phyloP scores from a whole-genome alignment of 1,140 invertebrate genomes.

The Coelopa frigida region DNA sequence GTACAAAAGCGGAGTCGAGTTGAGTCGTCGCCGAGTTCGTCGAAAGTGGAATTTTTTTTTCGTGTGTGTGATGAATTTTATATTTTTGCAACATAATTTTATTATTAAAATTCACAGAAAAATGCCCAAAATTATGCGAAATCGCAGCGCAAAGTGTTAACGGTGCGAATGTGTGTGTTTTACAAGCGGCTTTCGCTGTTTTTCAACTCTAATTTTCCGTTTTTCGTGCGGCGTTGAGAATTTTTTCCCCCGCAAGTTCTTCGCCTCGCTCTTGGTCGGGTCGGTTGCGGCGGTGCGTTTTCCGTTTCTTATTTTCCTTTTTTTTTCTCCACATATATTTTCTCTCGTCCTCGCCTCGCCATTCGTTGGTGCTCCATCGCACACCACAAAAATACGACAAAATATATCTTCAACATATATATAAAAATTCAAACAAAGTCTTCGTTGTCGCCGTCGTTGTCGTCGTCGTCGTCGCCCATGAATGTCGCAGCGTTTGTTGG shows the following conservation, averaged over 20 bases:
- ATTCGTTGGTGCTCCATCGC: no score
- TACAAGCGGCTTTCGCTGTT: not conserved
- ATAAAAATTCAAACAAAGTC: no score
- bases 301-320: not conserved
- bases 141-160: not conserved
- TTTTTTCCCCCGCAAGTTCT: slow-evolving; percentile 4
- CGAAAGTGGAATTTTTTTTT: no score
- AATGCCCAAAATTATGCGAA: not conserved
- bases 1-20: no score
- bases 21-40: no score
- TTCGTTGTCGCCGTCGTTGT: not conserved
- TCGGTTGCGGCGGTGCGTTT: not conserved
- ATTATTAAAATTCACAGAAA: no score
- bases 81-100: no score
- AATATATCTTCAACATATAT: no score
- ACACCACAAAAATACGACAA: no score
- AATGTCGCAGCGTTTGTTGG: not conserved
- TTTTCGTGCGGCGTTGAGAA: not conserved
- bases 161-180: not conserved
- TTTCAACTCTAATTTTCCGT: not conserved
- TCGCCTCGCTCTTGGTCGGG: slow-evolving; percentile 1
- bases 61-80: no score
- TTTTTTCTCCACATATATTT: not conserved
- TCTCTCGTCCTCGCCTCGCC: not conserved
- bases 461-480: not conserved